Evolutionary conservation across 2,797 vertebrate species (phyloP).

Genomic region (Phataginus tetradactyla): DNA sequence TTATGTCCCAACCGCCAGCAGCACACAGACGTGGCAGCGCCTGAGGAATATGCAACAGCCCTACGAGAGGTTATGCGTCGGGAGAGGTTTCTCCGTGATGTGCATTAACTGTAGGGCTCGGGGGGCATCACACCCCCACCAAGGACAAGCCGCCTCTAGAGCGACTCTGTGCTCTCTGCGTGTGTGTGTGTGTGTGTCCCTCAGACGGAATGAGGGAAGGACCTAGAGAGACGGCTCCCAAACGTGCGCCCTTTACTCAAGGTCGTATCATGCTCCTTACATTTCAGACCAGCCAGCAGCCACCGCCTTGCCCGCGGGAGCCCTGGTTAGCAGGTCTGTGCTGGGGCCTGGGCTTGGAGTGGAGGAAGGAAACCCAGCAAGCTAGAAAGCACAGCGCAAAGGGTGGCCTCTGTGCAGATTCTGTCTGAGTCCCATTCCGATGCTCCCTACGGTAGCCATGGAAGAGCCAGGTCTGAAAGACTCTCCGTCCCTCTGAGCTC

Average conservation of each 20-base stretch:
- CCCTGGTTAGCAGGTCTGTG: not conserved
- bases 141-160: not conserved
- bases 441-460: not conserved
- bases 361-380: not conserved
- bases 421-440: not conserved
- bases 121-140: not conserved
- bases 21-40: not conserved
- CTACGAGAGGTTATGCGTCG: not conserved
- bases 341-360: not conserved
- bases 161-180: not conserved
- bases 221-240: not conserved
- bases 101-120: not conserved
- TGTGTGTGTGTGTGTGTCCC: not conserved
- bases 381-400: not conserved
- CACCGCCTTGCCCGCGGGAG: not conserved
- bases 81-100: not conserved
- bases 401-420: not conserved
- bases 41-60: not conserved
- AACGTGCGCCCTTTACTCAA: not conserved
- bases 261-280: not conserved
- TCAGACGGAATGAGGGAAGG: not conserved
- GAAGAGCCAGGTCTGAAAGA: not conserved
- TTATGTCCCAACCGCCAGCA: not conserved
- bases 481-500: not conserved
- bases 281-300: not conserved